Conservation (phyloP, 1,140 invertebrate species). For the Camponotus pennsylvanicus region DNA sequence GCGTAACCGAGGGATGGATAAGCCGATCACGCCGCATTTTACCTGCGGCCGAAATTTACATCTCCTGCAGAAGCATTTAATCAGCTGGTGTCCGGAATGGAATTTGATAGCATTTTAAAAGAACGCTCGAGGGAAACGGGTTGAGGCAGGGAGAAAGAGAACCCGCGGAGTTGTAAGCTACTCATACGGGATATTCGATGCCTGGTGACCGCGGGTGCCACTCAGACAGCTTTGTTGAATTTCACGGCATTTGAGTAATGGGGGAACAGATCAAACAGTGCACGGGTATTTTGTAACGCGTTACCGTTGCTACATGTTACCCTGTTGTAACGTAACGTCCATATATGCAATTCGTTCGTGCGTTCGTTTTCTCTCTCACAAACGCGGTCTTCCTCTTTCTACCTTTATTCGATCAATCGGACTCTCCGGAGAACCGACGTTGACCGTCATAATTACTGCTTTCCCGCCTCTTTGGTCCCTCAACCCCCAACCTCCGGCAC, state of each 20-base stretch:
- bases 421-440: conserved; percentile 26
- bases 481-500: conserved; percentile 65
- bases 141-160: background rate
- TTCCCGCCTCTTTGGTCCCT: conserved; percentile 20
- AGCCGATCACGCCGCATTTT: conserved; percentile 60
- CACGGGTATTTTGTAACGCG: conserved; percentile 78
- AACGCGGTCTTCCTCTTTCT: conserved; percentile 17
- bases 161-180: conserved; percentile 6
- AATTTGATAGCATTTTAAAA: conserved; percentile 74
- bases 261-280: conserved; percentile 81
- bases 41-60: conserved; percentile 70
- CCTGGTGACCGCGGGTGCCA: conserved; percentile 71
- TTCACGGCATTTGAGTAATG: conserved; percentile 83
- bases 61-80: conserved; percentile 74
- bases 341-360: conserved; percentile 38
- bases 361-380: conserved; percentile 42
- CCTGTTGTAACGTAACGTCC: background rate
- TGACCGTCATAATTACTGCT: conserved; percentile 77
- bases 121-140: conserved; percentile 47
- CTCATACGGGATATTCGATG: conserved; percentile 71
- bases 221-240: conserved; percentile 83
- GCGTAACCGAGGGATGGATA: background rate
- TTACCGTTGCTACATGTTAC: conserved; percentile 24
- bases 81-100: conserved; percentile 71
- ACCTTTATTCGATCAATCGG: conserved; percentile 27